Conservation (phyloP, 2,113 vertebrate species). For the Picathartes gymnocephalus region DNA sequence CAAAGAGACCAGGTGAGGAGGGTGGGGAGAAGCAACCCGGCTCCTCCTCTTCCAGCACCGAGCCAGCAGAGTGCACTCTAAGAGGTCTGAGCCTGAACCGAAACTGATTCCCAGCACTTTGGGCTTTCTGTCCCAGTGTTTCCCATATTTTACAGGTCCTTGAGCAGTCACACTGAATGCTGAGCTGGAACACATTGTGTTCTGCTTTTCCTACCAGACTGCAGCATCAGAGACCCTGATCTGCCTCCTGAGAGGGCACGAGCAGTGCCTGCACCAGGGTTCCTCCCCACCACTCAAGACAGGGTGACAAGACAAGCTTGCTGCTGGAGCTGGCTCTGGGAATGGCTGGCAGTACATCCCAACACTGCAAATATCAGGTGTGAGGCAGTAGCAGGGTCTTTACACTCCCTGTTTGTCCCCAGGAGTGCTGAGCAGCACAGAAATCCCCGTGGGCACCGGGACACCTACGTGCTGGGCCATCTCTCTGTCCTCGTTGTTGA, state of each 20-base stretch:
- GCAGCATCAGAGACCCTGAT: not conserved
- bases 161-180: not conserved
- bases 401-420: not conserved
- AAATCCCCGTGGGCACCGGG: fast-evolving
- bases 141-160: not conserved
- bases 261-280: not conserved
- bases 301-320: not conserved
- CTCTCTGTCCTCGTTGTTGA: conserved; percentile 48
- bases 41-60: not conserved
- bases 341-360: not conserved
- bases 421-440: not conserved
- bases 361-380: fast-evolving
- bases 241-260: fast-evolving
- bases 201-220: not conserved
- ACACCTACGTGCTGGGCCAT: conserved; percentile 45
- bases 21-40: not conserved
- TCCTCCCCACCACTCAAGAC: not conserved
- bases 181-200: not conserved
- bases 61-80: not conserved
- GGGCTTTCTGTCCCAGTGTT: not conserved
- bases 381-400: not conserved
- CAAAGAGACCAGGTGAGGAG: not conserved
- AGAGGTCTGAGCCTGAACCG: not conserved
- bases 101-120: not conserved
- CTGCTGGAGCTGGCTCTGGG: not conserved